phyloP scores from a whole-genome alignment of 2,888 invertebrate genomes.

The Gastracanthus pulcherrimus region DNA sequence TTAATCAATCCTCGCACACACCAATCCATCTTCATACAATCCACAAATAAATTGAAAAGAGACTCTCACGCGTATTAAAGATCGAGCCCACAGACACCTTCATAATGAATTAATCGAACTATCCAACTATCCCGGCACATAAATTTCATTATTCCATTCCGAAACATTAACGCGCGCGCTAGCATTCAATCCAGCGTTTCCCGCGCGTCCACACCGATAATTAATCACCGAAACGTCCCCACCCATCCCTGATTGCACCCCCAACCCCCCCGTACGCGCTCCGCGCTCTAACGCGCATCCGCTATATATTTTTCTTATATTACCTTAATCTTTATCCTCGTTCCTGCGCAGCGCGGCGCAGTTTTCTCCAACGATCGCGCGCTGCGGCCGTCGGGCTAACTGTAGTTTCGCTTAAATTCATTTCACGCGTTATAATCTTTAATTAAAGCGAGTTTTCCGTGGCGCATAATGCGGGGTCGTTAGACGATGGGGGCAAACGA shows the following conservation, averaged over 20 bases:
- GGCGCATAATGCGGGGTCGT: slow-evolving; percentile 69
- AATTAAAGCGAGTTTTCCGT: slow-evolving; percentile 70
- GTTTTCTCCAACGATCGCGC: background rate
- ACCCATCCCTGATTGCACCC: background rate
- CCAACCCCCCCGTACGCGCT: background rate
- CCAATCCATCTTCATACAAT: background rate
- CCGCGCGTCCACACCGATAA: slow-evolving; percentile 1
- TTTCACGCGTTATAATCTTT: slow-evolving; percentile 73
- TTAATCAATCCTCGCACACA: background rate
- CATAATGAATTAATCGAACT: slow-evolving; percentile 4
- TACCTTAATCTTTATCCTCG: slow-evolving; percentile 41
- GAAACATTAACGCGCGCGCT: slow-evolving; percentile 28
- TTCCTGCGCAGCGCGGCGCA: background rate
- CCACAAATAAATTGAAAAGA: background rate
- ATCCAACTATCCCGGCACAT: background rate
- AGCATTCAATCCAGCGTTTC: slow-evolving; percentile 10
- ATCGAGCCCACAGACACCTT: background rate
- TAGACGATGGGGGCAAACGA: slow-evolving; percentile 62
- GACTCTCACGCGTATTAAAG: background rate
- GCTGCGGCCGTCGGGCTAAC: background rate
- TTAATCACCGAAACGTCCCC: slow-evolving; percentile 42
- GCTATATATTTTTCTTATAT: slow-evolving; percentile 14
- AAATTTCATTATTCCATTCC: slow-evolving; percentile 46
- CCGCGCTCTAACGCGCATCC: background rate
- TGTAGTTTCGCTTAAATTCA: slow-evolving; percentile 67